phyloP scores from a whole-genome alignment of 2,113 vertebrate species.

The Larimichthys crocea region DNA sequence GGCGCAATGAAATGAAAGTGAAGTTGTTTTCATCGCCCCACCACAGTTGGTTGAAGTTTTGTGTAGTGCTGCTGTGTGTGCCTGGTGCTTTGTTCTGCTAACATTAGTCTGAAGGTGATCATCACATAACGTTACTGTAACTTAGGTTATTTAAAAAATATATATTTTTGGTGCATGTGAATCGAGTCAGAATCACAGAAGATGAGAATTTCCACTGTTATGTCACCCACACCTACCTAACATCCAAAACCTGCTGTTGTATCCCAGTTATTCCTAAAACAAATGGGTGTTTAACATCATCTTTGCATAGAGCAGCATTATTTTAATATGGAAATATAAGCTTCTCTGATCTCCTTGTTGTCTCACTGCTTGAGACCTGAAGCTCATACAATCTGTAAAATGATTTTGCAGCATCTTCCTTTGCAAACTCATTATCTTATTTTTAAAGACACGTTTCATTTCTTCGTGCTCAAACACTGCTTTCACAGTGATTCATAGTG shows the following conservation, averaged over 20 bases:
- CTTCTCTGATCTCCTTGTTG: background rate
- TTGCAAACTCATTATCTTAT: background rate
- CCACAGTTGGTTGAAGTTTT: no score
- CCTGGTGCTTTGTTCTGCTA: no score
- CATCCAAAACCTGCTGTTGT: background rate
- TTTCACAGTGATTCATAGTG: constrained; percentile 24
- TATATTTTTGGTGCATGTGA: no score
- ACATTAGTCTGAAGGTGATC: no score
- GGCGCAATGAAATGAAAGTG: no score
- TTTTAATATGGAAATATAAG: background rate
- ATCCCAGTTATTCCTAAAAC: background rate
- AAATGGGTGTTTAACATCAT: background rate
- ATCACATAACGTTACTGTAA: no score
- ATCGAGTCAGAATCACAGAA: no score
- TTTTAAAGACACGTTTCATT: background rate
- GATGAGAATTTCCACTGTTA: background rate
- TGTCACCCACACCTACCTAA: background rate
- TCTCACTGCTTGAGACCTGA: background rate
- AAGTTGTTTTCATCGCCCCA: no score
- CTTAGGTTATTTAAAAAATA: no score
- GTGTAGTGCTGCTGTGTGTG: no score
- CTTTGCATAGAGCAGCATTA: background rate
- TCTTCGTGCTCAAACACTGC: background rate
- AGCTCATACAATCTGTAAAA: background rate
- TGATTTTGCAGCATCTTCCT: background rate